Evolutionary conservation across 2,888 invertebrate genomes (phyloP).

Genomic region (Limnephilus marmoratus): DNA sequence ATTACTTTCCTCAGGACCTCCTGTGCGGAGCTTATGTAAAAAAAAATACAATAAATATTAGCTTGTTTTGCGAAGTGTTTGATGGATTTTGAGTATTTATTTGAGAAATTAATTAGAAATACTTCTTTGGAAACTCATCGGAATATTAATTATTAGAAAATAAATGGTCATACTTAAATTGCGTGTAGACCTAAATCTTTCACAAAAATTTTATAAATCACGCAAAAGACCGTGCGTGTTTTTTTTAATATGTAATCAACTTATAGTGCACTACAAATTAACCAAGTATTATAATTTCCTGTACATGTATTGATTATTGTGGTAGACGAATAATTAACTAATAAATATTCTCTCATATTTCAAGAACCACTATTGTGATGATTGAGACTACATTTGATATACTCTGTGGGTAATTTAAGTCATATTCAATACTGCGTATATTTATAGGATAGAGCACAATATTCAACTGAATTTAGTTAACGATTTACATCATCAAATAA

Average conservation of each 20-base stretch:
- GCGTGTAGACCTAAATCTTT: not conserved
- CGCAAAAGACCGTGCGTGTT: not conserved
- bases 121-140: not conserved
- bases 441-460: not conserved
- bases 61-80: too few relatives aligned
- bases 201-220: not conserved
- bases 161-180: not conserved
- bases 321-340: not conserved
- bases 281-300: not conserved
- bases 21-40: too few relatives aligned
- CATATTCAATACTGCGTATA: not conserved
- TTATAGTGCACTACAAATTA: not conserved
- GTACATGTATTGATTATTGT: not conserved
- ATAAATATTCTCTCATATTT: not conserved
- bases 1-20: too few relatives aligned
- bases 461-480: not conserved
- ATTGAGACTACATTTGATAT: not conserved
- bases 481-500: not conserved
- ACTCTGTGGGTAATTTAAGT: not conserved
- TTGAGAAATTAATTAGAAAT: not conserved
- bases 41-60: not conserved
- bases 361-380: not conserved
- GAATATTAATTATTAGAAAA: not conserved
- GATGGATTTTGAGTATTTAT: not conserved
- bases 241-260: too few relatives aligned